A percentile compares a stretch with the other conserved stretches of the same genome.
Evolutionary conservation across 1,140 invertebrate species (phyloP).

Genomic region (Pararge aegeria): DNA sequence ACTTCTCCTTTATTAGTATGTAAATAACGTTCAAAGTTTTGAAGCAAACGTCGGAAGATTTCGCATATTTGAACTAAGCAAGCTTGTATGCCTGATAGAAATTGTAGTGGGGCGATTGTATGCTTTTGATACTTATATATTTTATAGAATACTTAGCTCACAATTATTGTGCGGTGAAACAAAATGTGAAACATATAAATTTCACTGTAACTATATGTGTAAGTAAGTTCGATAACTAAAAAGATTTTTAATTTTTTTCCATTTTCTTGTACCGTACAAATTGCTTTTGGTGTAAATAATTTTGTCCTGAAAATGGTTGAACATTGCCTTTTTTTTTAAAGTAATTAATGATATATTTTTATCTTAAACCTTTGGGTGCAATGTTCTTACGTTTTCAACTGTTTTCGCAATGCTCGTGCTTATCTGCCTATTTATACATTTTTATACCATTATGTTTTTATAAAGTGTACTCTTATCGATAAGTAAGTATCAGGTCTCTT

Average conservation of each 20-base stretch:
- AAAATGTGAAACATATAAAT: not conserved
- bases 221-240: too few species aligned
- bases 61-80: not conserved
- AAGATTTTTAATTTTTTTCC: not conserved
- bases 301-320: not conserved
- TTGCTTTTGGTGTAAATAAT: slow-evolving; percentile 5
- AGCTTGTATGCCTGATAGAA: not conserved
- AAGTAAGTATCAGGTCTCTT: not conserved
- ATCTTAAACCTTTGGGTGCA: not conserved
- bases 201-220: too few species aligned
- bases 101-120: not conserved
- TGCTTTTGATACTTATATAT: not conserved
- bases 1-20: slow-evolving; percentile 16
- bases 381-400: slow-evolving; percentile 1
- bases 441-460: not conserved
- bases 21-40: not conserved
- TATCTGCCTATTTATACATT: slow-evolving; percentile 4
- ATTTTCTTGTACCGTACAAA: slow-evolving; percentile 1
- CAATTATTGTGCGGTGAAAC: not conserved
- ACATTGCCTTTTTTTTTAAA: not conserved
- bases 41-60: not conserved
- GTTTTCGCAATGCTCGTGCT: slow-evolving; percentile 1
- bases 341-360: too few species aligned
- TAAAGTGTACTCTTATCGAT: not conserved
- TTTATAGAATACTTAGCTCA: not conserved